Evolutionary conservation across 2,797 vertebrate species (phyloP).

Genomic region (Heteromormyrus szaboi): DNA sequence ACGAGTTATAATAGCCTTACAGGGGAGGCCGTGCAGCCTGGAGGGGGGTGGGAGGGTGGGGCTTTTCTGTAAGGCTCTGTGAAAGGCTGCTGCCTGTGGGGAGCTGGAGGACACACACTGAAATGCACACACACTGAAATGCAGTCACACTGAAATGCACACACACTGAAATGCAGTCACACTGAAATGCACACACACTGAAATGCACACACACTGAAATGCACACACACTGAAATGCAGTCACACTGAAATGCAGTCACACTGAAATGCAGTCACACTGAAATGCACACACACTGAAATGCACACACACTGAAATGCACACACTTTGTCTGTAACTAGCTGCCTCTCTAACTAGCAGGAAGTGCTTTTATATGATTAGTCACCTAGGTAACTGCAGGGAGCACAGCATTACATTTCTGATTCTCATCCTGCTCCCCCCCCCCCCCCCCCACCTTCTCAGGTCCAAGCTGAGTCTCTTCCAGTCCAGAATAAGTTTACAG

Average conservation of each 20-base stretch:
- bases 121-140: not conserved
- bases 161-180: not conserved
- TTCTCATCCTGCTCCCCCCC: not conserved
- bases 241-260: no score
- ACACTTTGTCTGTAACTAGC: not conserved
- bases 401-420: not conserved
- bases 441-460: slow-evolving; percentile 51
- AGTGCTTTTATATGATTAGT: not conserved
- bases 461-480: slow-evolving; percentile 96
- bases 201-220: no score
- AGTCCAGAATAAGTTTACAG: slow-evolving; percentile 99
- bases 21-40: no score
- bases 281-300: not conserved
- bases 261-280: no score
- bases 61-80: not conserved
- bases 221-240: no score
- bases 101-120: not conserved
- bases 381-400: not conserved
- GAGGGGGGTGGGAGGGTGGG: no score
- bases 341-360: not conserved
- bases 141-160: not conserved
- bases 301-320: not conserved
- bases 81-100: not conserved
- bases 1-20: no score
- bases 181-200: no score